Evolutionary conservation across 64 coral and sea anemone genomes (phyloP).

Genomic region (Cladopsammia gracilis): DNA sequence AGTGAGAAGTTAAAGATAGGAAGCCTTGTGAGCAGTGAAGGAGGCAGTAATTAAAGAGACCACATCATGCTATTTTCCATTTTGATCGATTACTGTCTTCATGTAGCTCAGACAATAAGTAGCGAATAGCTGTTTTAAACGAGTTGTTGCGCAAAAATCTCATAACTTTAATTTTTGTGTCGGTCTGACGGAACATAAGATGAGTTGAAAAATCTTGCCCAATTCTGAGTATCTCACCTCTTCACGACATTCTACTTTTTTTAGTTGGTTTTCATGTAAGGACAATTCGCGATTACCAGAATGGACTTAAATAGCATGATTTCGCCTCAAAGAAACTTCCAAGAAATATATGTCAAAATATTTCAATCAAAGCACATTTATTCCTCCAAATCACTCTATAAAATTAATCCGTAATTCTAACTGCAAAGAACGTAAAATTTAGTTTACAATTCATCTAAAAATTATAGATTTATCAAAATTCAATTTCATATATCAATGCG

Average conservation of each 20-base stretch:
- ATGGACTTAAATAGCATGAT: background rate
- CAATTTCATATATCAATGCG: background rate
- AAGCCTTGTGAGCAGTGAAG: constrained; percentile 61
- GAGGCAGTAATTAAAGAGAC: background rate
- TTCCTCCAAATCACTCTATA: constrained; percentile 36
- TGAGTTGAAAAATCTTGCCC: no score
- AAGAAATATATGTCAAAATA: background rate
- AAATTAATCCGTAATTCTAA: background rate
- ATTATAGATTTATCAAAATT: constrained; percentile 19
- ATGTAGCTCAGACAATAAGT: no score
- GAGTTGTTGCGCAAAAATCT: no score
- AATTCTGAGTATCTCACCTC: no score
- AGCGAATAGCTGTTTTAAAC: no score
- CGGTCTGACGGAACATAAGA: no score
- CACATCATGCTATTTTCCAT: constrained; percentile 3
- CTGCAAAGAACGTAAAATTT: constrained; percentile 18
- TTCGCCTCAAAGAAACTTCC: background rate
- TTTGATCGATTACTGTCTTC: background rate
- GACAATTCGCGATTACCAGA: background rate
- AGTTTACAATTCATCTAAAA: constrained; percentile 29
- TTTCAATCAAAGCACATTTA: constrained; percentile 16
- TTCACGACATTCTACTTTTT: no score
- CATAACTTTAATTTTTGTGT: no score
- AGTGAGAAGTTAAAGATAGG: constrained; percentile 62
- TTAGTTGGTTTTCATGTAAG: no score